These are phyloP conservation scores for Dreissena polymorpha DNA, from an alignment of 1,140 invertebrate genomes.

Conservation along the genomic window DNA sequence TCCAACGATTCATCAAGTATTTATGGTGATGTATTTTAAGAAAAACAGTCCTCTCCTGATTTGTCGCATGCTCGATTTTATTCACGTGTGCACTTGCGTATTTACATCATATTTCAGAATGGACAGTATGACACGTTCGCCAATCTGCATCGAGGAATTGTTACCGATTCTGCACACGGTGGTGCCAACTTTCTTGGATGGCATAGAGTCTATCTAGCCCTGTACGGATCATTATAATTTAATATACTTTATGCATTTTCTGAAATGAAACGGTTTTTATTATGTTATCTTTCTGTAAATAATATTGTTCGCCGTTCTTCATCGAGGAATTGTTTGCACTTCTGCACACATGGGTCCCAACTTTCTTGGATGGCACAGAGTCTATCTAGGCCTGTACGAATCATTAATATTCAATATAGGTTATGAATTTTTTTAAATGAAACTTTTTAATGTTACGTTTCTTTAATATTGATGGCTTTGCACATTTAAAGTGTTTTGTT, in stretches of 20 bases:
- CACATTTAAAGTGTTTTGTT: neutral
- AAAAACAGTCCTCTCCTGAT: neutral
- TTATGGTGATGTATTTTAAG: neutral
- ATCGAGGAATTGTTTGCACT: too few species aligned
- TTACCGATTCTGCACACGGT: slow-evolving; percentile 36
- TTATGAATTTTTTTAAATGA: too few species aligned
- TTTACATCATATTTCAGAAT: slow-evolving; percentile 17
- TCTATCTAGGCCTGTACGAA: slow-evolving; percentile 68
- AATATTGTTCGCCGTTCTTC: too few species aligned
- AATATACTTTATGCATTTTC: too few species aligned
- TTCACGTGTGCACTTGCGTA: neutral
- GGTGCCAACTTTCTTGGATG: slow-evolving; percentile 70
- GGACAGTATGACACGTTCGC: slow-evolving; percentile 35
- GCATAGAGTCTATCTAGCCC: too few species aligned
- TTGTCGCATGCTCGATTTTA: neutral
- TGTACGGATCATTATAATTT: too few species aligned
- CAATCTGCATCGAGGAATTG: slow-evolving; percentile 28
- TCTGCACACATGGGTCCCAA: too few species aligned
- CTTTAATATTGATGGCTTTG: neutral
- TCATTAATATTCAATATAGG: too few species aligned
- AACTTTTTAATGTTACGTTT: too few species aligned
- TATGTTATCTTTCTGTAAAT: too few species aligned
- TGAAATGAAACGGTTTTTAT: too few species aligned
- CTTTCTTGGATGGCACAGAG: too few species aligned
- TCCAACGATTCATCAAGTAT: neutral